Percentiles rank a stretch among this genome's conserved stretches.
These are phyloP conservation scores for Brachyhypopomus occidentalis DNA, from an alignment of 2,113 vertebrate species.

Conservation along the genomic window DNA sequence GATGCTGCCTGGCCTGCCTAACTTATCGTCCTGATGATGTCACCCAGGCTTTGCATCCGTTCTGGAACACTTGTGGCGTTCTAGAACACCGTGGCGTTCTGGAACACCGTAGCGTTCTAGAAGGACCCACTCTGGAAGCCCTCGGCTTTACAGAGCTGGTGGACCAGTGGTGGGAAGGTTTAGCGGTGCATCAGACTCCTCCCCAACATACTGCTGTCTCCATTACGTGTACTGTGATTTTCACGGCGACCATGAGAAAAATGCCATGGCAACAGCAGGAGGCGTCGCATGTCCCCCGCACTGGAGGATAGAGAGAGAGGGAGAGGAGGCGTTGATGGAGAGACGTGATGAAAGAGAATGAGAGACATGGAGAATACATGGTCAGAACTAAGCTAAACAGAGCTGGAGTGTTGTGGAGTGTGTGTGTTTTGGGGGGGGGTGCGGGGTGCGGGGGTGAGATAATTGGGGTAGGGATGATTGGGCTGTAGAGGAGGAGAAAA, in stretches of 20 bases:
- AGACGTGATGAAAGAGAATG: not conserved
- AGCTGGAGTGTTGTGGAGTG: too few relatives aligned
- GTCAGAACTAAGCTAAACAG: not conserved
- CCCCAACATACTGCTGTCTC: too few relatives aligned
- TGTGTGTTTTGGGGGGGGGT: too few relatives aligned
- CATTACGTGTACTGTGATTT: slow-evolving; percentile 28
- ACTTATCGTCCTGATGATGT: too few relatives aligned
- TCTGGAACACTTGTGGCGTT: too few relatives aligned
- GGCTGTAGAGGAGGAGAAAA: not conserved
- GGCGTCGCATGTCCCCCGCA: not conserved
- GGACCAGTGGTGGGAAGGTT: slow-evolving; percentile 1
- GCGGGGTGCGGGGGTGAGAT: not conserved
- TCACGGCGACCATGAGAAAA: not conserved
- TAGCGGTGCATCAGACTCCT: not conserved
- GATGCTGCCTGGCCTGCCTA: too few relatives aligned
- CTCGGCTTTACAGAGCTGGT: too few relatives aligned
- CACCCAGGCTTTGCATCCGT: too few relatives aligned
- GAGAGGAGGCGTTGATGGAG: slow-evolving; percentile 40
- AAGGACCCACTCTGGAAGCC: too few relatives aligned
- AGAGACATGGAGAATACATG: not conserved
- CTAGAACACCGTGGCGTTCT: too few relatives aligned
- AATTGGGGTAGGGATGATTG: not conserved
- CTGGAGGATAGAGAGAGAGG: slow-evolving; percentile 15
- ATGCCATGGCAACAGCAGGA: slow-evolving; percentile 25
- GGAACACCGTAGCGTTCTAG: too few relatives aligned